phyloP scores from a whole-genome alignment of 2,113 vertebrate genomes.

The Geothlypis trichas region DNA sequence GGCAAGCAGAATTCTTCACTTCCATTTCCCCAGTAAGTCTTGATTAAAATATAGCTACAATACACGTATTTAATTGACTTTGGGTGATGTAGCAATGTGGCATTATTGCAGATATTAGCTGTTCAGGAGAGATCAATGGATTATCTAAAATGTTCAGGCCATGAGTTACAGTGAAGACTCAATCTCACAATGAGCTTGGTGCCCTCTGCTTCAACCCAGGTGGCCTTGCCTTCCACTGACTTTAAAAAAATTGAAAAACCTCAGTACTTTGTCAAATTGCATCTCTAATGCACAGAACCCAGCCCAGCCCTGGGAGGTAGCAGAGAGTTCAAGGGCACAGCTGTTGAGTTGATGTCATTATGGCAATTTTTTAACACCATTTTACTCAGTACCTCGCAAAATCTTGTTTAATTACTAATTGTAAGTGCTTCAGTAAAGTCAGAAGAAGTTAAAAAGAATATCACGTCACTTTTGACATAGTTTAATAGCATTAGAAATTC shows the following conservation, averaged over 20 bases:
- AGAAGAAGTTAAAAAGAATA: neutral
- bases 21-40: neutral
- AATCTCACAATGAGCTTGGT: neutral
- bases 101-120: constrained; percentile 18
- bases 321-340: neutral
- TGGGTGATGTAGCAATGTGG: neutral
- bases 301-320: neutral
- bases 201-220: neutral
- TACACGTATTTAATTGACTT: neutral
- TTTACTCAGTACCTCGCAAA: neutral
- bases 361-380: neutral
- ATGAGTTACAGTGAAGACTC: neutral
- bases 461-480: neutral
- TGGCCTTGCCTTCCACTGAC: neutral
- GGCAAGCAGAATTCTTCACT: neutral
- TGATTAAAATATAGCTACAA: constrained; percentile 46
- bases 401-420: neutral
- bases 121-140: constrained; percentile 14
- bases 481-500: neutral
- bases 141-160: constrained; percentile 43
- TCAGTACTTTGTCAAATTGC: neutral
- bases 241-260: neutral
- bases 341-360: neutral
- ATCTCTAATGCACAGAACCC: neutral
- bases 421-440: neutral